Conservation (phyloP, 1,140 invertebrate genomes). For the Drosophila nasuta region DNA sequence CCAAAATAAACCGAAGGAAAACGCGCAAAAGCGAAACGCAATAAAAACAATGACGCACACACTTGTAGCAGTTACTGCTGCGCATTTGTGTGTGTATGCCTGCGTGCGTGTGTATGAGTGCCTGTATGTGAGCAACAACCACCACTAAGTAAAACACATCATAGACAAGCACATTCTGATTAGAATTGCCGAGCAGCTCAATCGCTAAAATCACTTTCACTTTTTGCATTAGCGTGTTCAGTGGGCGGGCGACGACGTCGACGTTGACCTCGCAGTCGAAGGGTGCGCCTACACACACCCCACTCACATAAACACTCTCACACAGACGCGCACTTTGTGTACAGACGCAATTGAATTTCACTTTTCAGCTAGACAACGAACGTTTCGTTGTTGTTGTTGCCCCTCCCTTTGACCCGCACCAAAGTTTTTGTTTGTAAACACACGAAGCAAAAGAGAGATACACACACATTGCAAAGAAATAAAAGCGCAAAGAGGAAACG, state of each 20-base stretch:
- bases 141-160: slow-evolving; percentile 33
- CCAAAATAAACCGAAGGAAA: slow-evolving; percentile 75
- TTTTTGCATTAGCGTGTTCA: slow-evolving; percentile 54
- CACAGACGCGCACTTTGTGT: slow-evolving; percentile 19
- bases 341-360: slow-evolving; percentile 60
- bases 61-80: slow-evolving; percentile 72
- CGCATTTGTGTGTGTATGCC: slow-evolving; percentile 35
- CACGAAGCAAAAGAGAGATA: slow-evolving; percentile 77
- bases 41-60: slow-evolving; percentile 83
- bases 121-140: slow-evolving; percentile 59
- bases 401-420: slow-evolving; percentile 53
- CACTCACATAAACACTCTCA: slow-evolving; percentile 4
- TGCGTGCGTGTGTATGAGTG: slow-evolving; percentile 5
- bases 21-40: slow-evolving; percentile 82
- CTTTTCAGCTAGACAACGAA: slow-evolving; percentile 64
- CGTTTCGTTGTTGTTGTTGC: slow-evolving; percentile 3
- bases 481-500: slow-evolving; percentile 67
- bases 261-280: slow-evolving; percentile 49
- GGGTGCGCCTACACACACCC: slow-evolving; percentile 38
- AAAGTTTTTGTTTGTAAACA: slow-evolving; percentile 81
- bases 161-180: slow-evolving; percentile 48
- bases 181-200: slow-evolving; percentile 64
- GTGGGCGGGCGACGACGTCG: slow-evolving; percentile 27
- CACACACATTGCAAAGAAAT: slow-evolving; percentile 79
- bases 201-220: slow-evolving; percentile 73